phyloP scores from a whole-genome alignment of 1,140 invertebrate genomes.

The Berghia stephanieae region DNA sequence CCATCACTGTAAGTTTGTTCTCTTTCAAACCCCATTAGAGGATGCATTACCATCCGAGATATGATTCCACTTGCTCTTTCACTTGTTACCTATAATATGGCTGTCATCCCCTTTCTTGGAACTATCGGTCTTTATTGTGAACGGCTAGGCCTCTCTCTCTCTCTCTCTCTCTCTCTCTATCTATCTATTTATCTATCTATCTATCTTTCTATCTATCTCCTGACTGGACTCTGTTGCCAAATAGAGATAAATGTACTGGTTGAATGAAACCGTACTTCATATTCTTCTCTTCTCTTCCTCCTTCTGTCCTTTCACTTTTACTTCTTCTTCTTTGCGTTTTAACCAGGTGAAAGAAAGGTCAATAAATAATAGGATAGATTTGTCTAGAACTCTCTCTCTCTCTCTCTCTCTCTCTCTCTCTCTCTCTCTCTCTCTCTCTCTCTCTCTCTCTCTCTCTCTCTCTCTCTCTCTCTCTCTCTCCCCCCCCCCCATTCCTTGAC shows the following conservation, averaged over 20 bases:
- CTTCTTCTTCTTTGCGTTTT: not conserved
- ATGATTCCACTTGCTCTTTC: too few relatives aligned
- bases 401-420: constrained; percentile 15
- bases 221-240: too few relatives aligned
- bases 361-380: not conserved
- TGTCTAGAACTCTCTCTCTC: not conserved
- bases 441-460: constrained; percentile 17
- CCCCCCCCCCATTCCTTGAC: not conserved
- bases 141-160: not conserved
- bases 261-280: too few relatives aligned
- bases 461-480: constrained; percentile 9
- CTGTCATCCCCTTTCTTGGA: too few relatives aligned
- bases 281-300: constrained; percentile 17
- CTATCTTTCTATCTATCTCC: not conserved
- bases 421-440: constrained; percentile 18
- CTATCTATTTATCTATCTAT: not conserved
- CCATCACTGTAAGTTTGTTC: constrained; percentile 34
- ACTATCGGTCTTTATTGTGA: not conserved
- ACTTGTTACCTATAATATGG: too few relatives aligned
- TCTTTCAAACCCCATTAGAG: too few relatives aligned
- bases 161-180: constrained; percentile 27
- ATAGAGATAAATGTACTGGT: too few relatives aligned
- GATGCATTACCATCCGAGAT: too few relatives aligned
- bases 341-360: not conserved
- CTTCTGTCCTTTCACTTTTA: constrained; percentile 23